phyloP scores from a whole-genome alignment of 2,888 invertebrate species.

The Zonitis immaculata region DNA sequence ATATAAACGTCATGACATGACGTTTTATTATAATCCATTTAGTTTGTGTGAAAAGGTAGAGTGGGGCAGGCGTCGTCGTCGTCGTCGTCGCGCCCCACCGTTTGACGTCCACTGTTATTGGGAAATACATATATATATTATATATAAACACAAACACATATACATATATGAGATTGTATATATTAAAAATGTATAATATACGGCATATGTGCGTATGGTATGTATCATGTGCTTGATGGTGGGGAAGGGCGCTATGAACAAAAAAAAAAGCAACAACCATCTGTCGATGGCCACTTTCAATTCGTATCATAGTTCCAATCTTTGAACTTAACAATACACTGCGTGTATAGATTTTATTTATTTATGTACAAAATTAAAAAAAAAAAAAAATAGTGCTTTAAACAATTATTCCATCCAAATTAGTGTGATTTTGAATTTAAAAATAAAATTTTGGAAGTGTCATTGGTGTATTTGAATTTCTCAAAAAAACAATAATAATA shows the following conservation, averaged over 20 bases:
- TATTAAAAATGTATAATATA: not conserved
- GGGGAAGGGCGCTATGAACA: slow-evolving; percentile 30
- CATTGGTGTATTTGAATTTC: no score
- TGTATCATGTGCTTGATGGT: slow-evolving; percentile 7
- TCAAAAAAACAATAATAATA: no score
- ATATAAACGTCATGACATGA: no score
- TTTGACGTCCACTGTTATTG: slow-evolving; percentile 52
- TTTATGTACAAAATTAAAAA: not conserved
- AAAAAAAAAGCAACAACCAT: no score
- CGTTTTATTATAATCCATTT: no score
- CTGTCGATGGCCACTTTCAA: slow-evolving; percentile 33
- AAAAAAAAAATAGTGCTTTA: no score
- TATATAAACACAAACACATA: slow-evolving; percentile 53
- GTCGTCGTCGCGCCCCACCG: slow-evolving; percentile 49
- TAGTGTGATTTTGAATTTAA: no score
- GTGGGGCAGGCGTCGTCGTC: slow-evolving; percentile 4
- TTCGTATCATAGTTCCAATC: slow-evolving; percentile 21
- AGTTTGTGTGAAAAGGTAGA: not conserved
- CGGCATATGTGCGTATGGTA: slow-evolving; percentile 6
- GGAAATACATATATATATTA: slow-evolving; percentile 49
- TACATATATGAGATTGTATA: slow-evolving; percentile 32
- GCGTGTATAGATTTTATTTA: no score
- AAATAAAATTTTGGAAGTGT: no score
- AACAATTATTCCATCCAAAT: no score
- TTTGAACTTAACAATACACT: not conserved